Evolutionary conservation across 2,797 vertebrate species (phyloP).

Genomic region (Chrysocyon brachyurus): DNA sequence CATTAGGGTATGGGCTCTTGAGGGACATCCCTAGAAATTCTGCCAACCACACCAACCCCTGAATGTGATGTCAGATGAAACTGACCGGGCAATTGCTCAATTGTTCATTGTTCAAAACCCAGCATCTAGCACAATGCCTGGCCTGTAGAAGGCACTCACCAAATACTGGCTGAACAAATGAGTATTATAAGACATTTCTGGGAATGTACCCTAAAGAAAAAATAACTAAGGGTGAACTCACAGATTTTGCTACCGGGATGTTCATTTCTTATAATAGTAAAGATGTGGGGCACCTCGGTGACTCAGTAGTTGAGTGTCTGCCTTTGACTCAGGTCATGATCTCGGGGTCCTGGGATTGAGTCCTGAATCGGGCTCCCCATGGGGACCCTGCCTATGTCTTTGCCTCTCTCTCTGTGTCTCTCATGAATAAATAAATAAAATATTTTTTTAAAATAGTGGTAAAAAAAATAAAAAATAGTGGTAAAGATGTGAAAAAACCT

Average conservation of each 20-base stretch:
- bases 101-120: not conserved
- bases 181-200: not conserved
- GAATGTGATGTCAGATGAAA: not conserved
- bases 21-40: not conserved
- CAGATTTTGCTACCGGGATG: not conserved
- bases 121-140: not conserved
- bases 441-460: too few relatives aligned
- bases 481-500: not conserved
- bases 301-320: too few relatives aligned
- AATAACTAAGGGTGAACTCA: not conserved
- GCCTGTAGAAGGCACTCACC: not conserved
- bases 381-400: too few relatives aligned
- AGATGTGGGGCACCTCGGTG: not conserved
- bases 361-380: too few relatives aligned
- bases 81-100: not conserved
- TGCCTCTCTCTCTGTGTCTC: too few relatives aligned
- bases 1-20: not conserved
- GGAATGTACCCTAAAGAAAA: not conserved
- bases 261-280: not conserved
- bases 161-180: not conserved
- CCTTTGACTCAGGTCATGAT: too few relatives aligned
- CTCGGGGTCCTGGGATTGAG: too few relatives aligned
- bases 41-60: not conserved
- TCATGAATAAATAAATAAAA: too few relatives aligned
- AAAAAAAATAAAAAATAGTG: too few relatives aligned